Evolutionary conservation across 2,797 vertebrate species (phyloP), one percentile per base, ranked within the genome.

Genomic region (Hemibagrus guttatus): DNA sequence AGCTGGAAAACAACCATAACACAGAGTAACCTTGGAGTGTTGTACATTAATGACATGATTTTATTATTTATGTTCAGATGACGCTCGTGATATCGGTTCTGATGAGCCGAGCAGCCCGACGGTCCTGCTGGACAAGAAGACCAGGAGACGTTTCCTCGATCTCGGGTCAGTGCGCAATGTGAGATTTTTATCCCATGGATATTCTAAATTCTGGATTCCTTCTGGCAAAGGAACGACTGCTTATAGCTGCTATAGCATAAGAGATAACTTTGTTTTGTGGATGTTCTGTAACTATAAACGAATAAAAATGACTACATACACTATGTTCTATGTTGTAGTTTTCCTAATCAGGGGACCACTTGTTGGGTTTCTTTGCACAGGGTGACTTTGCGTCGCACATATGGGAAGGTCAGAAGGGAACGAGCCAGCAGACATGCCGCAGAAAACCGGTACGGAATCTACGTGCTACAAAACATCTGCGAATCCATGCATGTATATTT

Each of bases 111-210:
- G 93, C 88, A 96, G 95, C 84, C 95, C 95, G 49, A 95, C 94
- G 0, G 93, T 94, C 2, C 94, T 95, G 79, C 92, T 96, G 26
- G 96, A 96, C 74, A 96, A 94, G 91, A 96, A 95, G 91, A 95
- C 95, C 0, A 89, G 95, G 66, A 92, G 95, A n/a, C 96, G 95
- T 39, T 96, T 96, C 88, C 88, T 96, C 89, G 95, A 96, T 91
- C 90, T 96, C 87, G 96, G 96, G 96, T 95, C 85, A 93, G 95
- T 85, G 16, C 63, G 28, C 17, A 69, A 39, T 39, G 17, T 69
- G 8, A 21, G 35, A 39, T 71, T 11, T 71, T 21, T 9, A 71
- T 71, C 19, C 1, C n/a, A 6, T 5, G 1, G 13, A 31, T 28
- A 28, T n/a, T 63, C 11, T 31, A n/a, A 63, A n/a, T 63, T 63